Evolutionary conservation across 2,113 vertebrate species (phyloP).

Genomic region (Phaethon lepturus): DNA sequence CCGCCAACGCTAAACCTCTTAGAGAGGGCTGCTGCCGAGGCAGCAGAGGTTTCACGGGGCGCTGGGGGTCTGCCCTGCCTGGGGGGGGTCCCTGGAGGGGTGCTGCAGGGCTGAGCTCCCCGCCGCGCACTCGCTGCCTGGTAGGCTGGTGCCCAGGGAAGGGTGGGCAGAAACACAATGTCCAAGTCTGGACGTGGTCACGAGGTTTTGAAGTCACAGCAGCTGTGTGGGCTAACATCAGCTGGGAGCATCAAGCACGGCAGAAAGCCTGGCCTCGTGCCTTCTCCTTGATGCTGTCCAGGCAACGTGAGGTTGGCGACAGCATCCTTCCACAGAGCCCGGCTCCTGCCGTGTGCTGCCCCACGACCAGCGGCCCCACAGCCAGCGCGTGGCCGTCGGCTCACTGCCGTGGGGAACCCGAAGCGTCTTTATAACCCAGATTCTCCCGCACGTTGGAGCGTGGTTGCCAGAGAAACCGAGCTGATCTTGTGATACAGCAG

Average conservation of each 20-base stretch:
- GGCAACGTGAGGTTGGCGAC: not conserved
- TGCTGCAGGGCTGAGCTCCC: not conserved
- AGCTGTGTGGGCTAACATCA: fast-evolving
- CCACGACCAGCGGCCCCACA: not conserved
- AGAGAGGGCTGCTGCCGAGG: not conserved
- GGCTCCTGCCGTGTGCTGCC: not conserved
- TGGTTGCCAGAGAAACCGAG: conserved; percentile 33
- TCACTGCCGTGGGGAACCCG: fast-evolving
- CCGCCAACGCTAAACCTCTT: fast-evolving
- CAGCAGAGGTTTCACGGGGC: not conserved
- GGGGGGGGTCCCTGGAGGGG: fast-evolving
- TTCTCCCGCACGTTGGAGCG: not conserved
- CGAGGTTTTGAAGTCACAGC: not conserved
- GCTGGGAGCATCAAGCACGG: not conserved
- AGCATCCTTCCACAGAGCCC: not conserved
- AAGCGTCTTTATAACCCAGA: not conserved
- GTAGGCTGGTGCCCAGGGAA: not conserved
- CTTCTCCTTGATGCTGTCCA: fast-evolving
- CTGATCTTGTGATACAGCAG: not conserved
- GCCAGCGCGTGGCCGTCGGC: no score
- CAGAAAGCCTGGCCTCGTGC: not conserved
- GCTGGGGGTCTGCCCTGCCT: not conserved
- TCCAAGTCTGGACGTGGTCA: fast-evolving
- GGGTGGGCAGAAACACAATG: not conserved
- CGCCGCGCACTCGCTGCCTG: not conserved